Conservation (phyloP, 2,888 invertebrate genomes). For the Alentia gelatinosa region DNA sequence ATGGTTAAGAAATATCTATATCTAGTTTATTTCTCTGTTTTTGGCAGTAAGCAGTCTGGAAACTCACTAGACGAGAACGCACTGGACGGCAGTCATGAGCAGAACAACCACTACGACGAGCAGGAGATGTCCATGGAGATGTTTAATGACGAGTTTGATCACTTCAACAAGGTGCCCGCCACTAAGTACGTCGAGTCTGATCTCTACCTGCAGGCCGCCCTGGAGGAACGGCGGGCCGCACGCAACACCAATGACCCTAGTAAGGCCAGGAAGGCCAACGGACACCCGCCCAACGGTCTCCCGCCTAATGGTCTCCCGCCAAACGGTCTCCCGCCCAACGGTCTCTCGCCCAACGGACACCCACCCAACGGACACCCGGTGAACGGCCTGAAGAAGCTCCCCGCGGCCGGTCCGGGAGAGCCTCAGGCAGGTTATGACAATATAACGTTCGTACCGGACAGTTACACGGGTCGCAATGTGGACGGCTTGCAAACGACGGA, state of each 20-base stretch:
- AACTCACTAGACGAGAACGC: slow-evolving; percentile 62
- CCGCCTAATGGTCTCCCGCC: background rate
- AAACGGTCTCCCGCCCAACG: background rate
- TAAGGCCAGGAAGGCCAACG: background rate
- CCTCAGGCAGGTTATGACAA: slow-evolving; percentile 12
- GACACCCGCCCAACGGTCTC: background rate
- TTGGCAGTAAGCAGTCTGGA: slow-evolving; percentile 56
- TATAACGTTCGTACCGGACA: background rate
- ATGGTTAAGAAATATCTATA: background rate
- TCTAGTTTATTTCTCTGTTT: background rate
- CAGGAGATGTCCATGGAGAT: slow-evolving; percentile 60
- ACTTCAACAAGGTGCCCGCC: slow-evolving; percentile 57
- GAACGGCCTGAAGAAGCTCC: background rate
- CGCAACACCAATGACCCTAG: background rate
- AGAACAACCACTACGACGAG: slow-evolving; percentile 56
- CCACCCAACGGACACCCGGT: background rate
- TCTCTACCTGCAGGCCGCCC: slow-evolving; percentile 52
- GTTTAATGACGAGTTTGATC: slow-evolving; percentile 62
- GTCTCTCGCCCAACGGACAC: background rate
- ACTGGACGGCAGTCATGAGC: background rate
- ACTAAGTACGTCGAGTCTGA: slow-evolving; percentile 29
- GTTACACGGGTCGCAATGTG: background rate
- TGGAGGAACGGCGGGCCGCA: slow-evolving; percentile 52
- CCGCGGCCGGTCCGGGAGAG: background rate
- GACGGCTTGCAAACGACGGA: slow-evolving; percentile 23